Evolutionary conservation across 1,140 invertebrate species (phyloP), one percentile per base, ranked within the genome.

Genomic region (Condylostylus longicornis): DNA sequence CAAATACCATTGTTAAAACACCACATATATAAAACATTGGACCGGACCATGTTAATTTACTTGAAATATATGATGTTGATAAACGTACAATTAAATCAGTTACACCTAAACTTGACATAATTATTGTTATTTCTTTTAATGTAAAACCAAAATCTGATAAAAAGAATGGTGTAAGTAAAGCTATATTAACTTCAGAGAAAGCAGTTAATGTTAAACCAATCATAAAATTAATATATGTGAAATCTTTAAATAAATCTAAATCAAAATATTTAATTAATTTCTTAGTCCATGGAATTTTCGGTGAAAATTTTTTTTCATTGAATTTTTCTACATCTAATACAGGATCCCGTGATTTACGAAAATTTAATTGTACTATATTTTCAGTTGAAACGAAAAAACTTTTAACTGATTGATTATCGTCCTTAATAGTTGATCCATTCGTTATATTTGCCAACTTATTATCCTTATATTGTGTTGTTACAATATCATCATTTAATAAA

Each of bases 181-280:
- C 72, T 54, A 79, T 79, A 48, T 77, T 79, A 23, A 78, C 55
- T 54, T 80, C 77, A 20, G 69, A 70, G 37, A 77, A 75, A 49
- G 71, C 68, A 18, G 74, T 74, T 18, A 79, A 55, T 18, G 71
- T 74, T 48, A 79, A 69, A 19, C 77, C 76, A 18, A 77, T 43
- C 56, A 74, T 71, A 20, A 79, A 61, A 48, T 75, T 78, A 5
- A 77, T 65, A 40, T 74, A 79, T 9, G 71, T 68, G 5, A 68
- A 65, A 51, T 80, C 75, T 43, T 66, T 64, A 21, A 79, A 46
- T 13, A 80, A 53, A 48, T 75, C 70, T 20, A 79, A 55, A 47
- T 78, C 75, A 43, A 78, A 77, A 39, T 75, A 72, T 12, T 70
- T 62, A 6, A 63, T 48, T 4, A 74, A 42, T 47, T 66, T 68